Evolutionary conservation across 2,113 vertebrate species (phyloP), one percentile per base, ranked within the genome.

Genomic region (Amblyopsis rosae): DNA sequence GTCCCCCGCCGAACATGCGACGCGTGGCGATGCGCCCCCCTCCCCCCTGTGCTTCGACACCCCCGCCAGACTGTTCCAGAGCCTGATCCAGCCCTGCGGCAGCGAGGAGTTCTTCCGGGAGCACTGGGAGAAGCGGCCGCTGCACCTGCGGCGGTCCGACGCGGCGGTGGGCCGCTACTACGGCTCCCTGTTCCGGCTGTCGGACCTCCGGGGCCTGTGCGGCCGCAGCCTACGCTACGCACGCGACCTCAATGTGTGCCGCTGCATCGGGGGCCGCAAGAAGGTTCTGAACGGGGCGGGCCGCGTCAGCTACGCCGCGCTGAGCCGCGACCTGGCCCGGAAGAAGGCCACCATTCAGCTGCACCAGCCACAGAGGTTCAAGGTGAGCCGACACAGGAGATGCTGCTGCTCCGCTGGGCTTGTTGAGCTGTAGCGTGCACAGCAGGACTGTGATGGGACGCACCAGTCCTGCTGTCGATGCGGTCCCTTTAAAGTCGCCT

Each of bases 291-390:
- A 96, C 82, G 94, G 94, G 80, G 85, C 86, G 1, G 95, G 96
- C 0, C 90, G 69, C 71, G 94, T 93, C 1, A 93, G 86, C 59
- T 94, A 93, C 70, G 68, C 80, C 47, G 93, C 93, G 50, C 92
- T 98, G 75, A 91, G 87, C 72, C 95, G 93, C 81, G 92, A 93
- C 82, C 93, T 98, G 48, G 83, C 90, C 66, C 92, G 93, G 83
- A 94, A 92, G 64, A 96, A 93, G 69, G 94, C 93, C 16, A 98
- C 95, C 0, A 90, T 98, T 81, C 96, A 97, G 82, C 95, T 98
- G 79, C 96, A 98, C 84, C 96, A 98, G 68, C 96, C 96, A 0
- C 96, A 98, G 91, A 94, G 96, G 78, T 98, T 96, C 87, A 95
- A 98, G 94, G 96, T 98, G 26, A 26, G 26, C 26, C 26, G 2